These are phyloP conservation scores for Melinopterus prodromus DNA, from an alignment of 2,888 invertebrate genomes.

Conservation along the genomic window DNA sequence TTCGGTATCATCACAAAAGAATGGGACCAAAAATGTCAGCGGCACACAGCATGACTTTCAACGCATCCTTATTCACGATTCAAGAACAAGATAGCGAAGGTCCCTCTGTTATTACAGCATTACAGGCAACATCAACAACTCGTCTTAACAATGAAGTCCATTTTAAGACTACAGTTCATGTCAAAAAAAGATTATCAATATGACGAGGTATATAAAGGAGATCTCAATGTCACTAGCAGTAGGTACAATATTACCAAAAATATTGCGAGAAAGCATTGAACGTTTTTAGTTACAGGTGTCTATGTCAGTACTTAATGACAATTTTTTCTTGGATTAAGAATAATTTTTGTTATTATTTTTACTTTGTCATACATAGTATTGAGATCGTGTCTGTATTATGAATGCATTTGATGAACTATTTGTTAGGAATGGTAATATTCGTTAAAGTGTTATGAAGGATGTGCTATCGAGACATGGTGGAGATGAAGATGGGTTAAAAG, in stretches of 20 bases:
- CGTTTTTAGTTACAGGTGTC: too few relatives aligned
- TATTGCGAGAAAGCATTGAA: too few relatives aligned
- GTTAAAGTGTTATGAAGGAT: too few relatives aligned
- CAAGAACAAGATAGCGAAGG: neutral
- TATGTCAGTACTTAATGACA: too few relatives aligned
- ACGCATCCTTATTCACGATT: neutral
- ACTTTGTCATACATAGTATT: too few relatives aligned
- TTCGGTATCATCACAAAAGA: neutral
- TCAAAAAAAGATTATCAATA: neutral
- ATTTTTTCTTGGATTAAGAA: too few relatives aligned
- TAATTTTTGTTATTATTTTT: too few relatives aligned
- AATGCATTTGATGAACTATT: too few relatives aligned
- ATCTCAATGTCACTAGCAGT: neutral
- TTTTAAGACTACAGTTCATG: neutral
- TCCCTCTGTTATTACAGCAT: neutral
- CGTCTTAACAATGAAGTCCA: neutral
- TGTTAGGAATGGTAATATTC: too few relatives aligned
- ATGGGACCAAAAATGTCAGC: neutral
- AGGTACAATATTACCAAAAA: neutral
- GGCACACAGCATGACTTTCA: constrained; percentile 4
- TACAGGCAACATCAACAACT: neutral
- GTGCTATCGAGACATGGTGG: too few relatives aligned
- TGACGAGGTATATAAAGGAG: neutral
- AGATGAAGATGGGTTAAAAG: too few relatives aligned
- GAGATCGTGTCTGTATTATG: too few relatives aligned